Evolutionary conservation across 2,113 vertebrate genomes (phyloP), one percentile per base, ranked within the genome.

Genomic region (Capreolus pygargus): DNA sequence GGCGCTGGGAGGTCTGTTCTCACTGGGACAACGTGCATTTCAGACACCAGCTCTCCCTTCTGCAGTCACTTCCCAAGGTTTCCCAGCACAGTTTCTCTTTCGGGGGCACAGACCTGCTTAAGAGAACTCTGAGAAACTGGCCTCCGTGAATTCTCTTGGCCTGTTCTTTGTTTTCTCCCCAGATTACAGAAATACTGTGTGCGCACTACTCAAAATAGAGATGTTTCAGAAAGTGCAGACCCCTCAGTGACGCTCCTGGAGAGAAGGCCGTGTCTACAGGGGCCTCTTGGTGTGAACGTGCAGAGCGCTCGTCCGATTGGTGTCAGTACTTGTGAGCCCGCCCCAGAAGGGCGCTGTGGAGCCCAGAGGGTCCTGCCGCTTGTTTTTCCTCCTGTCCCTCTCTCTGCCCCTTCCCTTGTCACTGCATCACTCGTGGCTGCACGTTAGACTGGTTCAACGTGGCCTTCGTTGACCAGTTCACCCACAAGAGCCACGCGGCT

Each of bases 261-360:
- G 36, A 45, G 30, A 16, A 12, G 43, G 13, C 85, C 30, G 33
- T 0, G 17, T 17, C 16, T 5, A 0, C 30, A 36, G 47, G 39
- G 8, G 16, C 12, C 0, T 39, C 57, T 11, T 0, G 86, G 0
- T 16, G 17, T 27, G 15, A 14, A 1, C 4, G 0, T 3, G 0
- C 6, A 0, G 8, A 15, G 7, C 0, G 33, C 79, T 12, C 0
- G 2, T 9, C 57, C 2, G 6, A 6, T 8, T 2, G 1, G 16
- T 1, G 16, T 50, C 2, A 4, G 8, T 15, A 2, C 11, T 17
- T 11, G 13, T 1, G n/a, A 0, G 55, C 7, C 4, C 36, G 4
- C 50, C 28, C 9, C 11, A 3, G n/a, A 11, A 27, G 54, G 50
- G 39, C 21, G 5, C 33, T 11, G 0, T 5, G 13, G 11, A 2